Evolutionary conservation across 2,888 invertebrate genomes (phyloP).

Genomic region (Bombylius discolor): DNA sequence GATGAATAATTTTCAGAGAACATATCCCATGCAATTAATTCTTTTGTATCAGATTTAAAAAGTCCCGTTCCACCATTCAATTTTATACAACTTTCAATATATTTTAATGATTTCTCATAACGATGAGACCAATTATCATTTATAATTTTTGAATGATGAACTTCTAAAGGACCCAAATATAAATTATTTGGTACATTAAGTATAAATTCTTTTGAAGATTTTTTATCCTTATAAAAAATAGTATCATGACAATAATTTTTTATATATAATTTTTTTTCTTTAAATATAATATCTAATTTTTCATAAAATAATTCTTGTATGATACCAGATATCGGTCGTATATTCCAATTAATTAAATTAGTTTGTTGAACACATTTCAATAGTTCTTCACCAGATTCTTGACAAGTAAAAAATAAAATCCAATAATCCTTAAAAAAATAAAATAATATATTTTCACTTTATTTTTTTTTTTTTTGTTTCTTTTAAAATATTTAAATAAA

Average conservation of each 20-base stretch:
- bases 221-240: background rate
- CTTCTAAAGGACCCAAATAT: background rate
- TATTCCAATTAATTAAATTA: slow-evolving; percentile 10
- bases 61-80: slow-evolving; percentile 11
- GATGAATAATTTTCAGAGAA: slow-evolving; percentile 11
- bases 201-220: background rate
- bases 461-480: background rate
- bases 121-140: slow-evolving; percentile 12
- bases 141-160: slow-evolving; percentile 6
- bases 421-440: slow-evolving; percentile 11
- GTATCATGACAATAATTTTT: background rate
- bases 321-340: slow-evolving; percentile 8
- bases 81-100: slow-evolving; percentile 8
- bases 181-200: slow-evolving; percentile 6
- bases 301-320: slow-evolving; percentile 6
- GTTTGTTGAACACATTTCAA: slow-evolving; percentile 10
- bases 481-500: background rate
- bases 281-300: slow-evolving; percentile 5
- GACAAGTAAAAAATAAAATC: slow-evolving; percentile 8
- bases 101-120: slow-evolving; percentile 9
- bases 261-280: slow-evolving; percentile 1
- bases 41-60: slow-evolving; percentile 4
- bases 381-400: slow-evolving; percentile 11
- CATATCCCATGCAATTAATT: slow-evolving; percentile 11
- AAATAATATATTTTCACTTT: background rate